Evolutionary conservation across 2,888 invertebrate genomes (phyloP), one percentile per base, ranked within the genome.

Genomic region (Tethea ocularis): DNA sequence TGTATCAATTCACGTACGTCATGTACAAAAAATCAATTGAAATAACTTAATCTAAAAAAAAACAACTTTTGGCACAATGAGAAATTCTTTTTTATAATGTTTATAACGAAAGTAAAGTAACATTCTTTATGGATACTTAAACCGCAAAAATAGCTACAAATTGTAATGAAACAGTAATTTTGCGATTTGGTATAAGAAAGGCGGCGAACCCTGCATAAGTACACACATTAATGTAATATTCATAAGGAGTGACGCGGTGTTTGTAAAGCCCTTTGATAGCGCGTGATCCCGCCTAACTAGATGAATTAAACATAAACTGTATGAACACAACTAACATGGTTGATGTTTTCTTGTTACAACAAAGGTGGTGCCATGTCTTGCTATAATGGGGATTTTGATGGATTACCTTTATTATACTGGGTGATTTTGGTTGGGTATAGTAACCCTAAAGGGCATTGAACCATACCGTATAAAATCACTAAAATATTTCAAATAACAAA

Each of bases 291-390:
- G 63, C 60, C 59, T 75, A 77, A 77, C 80, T 72, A 72, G 71
- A 80, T 82, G 82, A 81, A 84, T 84, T 83, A 83, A 75, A 81
- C 79, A 86, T 77, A 74, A 69, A 71, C 67, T 60, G 56, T 63
- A 63, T 62, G 64, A 61, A 63, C 61, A 55, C 58, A 57, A 51
- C 58, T 57, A 51, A 52, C 58, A 62, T 46, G 46, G 46, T 46
- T 20, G 46, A 20, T 20, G 46, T 46, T 20, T 17, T 46, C 46
- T 20, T 46, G 46, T 46, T 3, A 20, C 46, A 46, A 20, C 17
- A 46, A n/a, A 33, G 33, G 33, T 29, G 29, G 7, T 13, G 33
- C 13, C 17, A n/a, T 41, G 17, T 41, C 41, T 41, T 17, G 41
- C 17, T 8, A 41, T 41, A 41, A 41, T 41, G 13, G 13, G 1